Evolutionary conservation across 2,797 vertebrate species (phyloP), one percentile per base, ranked within the genome.

Genomic region (Scolopax bukidnonensis): DNA sequence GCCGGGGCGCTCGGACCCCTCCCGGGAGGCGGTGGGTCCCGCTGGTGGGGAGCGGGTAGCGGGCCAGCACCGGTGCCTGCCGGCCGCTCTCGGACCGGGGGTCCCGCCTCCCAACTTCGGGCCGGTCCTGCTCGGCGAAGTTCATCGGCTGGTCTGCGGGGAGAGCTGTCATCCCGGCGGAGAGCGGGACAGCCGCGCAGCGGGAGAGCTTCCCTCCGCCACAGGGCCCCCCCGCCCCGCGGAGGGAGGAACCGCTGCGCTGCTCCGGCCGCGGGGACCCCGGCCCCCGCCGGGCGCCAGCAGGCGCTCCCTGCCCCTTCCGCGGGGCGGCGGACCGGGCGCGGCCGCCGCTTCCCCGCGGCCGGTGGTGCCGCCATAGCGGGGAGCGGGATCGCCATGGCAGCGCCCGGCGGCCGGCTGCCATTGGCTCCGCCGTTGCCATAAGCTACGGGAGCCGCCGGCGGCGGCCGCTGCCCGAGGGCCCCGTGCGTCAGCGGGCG

Each of bases 391-490:
- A 98, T 99, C 79, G 95, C 98, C 98, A 98, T 99, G 98, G 98
- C 98, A 99, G 98, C 98, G 85, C 93, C 79, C 89, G 93, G 86
- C 96, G 94, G 90, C 92, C 96, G 95, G 93, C 97, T 98, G 96
- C 97, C 96, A 99, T 98, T 99, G 98, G 99, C 95, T 98, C 96
- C 71, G 95, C 87, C 98, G 98, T 99, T 99, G 99, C 98, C 98
- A 98, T 98, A 98, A 98, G 98, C 98, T 98, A 99, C 98, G n/a
- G 93, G 95, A 95, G 95, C 95, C 97, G 96, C 97, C 94, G 79
- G 78, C 88, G 69, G 89, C 96, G 95, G 98, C 93, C 81, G 96
- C 98, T 84, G 94, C 91, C 70, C 38, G 70, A 67, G 95, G 96
- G 95, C 93, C 95, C 93, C 95, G 92, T 95, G 96, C 95, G 90